Conservation (phyloP, 2,888 invertebrate species). For the Silvanus unidentatus region DNA sequence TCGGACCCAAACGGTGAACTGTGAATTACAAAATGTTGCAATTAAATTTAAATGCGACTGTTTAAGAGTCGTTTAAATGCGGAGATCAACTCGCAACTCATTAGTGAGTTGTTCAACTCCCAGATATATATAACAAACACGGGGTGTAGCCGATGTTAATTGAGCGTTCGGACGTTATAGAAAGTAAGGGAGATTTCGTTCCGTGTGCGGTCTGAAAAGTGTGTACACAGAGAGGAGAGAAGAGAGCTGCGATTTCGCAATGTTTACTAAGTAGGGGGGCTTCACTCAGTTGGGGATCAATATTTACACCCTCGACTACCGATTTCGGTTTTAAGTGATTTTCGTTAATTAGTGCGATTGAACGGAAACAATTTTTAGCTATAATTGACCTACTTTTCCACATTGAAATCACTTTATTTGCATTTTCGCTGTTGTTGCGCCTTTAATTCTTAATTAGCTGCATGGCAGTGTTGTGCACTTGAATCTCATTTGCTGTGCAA, state of each 20-base stretch:
- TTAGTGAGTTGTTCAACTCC: conserved; percentile 13
- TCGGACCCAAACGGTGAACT: too few relatives aligned
- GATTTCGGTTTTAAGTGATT: conserved; percentile 9
- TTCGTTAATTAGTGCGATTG: conserved; percentile 10
- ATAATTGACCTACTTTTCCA: conserved; percentile 4
- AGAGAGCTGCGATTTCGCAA: conserved; percentile 12
- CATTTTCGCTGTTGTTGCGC: conserved; percentile 5
- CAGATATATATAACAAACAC: background rate
- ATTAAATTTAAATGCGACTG: conserved; percentile 12
- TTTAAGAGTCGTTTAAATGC: conserved; percentile 16
- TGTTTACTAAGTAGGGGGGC: conserved; percentile 13
- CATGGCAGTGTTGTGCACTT: too few relatives aligned
- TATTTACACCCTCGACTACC: conserved; percentile 6
- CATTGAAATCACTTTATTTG: conserved; percentile 4
- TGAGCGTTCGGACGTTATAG: conserved; percentile 11
- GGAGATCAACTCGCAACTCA: conserved; percentile 12
- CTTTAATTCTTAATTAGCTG: conserved; percentile 3
- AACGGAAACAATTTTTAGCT: too few relatives aligned
- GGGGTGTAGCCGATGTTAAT: conserved; percentile 13
- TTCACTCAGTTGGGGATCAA: conserved; percentile 4
- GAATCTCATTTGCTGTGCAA: too few relatives aligned
- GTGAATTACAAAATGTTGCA: conserved; percentile 1
- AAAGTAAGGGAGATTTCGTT: background rate
- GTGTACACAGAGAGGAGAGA: background rate
- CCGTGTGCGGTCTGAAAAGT: too few relatives aligned